Conservation (phyloP, 2,113 vertebrate genomes). For the Toxotes jaculatrix region DNA sequence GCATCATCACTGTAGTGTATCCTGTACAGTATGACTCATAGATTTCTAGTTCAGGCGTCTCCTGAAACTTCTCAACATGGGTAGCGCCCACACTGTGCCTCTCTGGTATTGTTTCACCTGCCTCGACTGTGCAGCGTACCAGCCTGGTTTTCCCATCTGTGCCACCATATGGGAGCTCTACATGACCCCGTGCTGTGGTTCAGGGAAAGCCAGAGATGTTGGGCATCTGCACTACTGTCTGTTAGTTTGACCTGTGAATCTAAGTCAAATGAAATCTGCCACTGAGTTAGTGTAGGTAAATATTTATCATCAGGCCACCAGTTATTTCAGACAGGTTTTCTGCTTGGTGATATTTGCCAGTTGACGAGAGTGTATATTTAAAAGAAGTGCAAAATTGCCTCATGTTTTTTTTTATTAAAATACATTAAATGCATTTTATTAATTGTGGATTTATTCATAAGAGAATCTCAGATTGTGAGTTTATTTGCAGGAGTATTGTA, state of each 20-base stretch:
- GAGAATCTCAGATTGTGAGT: neutral
- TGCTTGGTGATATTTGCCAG: no score
- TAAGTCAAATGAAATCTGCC: neutral
- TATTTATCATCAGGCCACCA: neutral
- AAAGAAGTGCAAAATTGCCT: no score
- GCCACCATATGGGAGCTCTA: conserved; percentile 39
- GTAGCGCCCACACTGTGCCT: conserved; percentile 21
- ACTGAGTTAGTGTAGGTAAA: neutral
- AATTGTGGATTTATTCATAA: neutral
- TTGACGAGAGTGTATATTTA: no score
- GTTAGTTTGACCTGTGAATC: conserved; percentile 6
- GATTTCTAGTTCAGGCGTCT: conserved; percentile 10
- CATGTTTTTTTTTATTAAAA: neutral
- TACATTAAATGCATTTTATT: neutral
- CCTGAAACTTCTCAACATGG: conserved; percentile 11
- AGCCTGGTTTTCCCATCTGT: conserved; percentile 1
- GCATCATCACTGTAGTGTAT: neutral
- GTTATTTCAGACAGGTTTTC: neutral
- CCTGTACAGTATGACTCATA: conserved; percentile 8
- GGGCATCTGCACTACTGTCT: conserved; percentile 24
- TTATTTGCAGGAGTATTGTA: neutral
- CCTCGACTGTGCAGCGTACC: neutral
- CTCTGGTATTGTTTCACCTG: neutral
- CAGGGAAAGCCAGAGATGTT: conserved; percentile 17
- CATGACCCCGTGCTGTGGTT: conserved; percentile 31